Conservation (phyloP, 2,113 vertebrate species). For the Noctilio leporinus region DNA sequence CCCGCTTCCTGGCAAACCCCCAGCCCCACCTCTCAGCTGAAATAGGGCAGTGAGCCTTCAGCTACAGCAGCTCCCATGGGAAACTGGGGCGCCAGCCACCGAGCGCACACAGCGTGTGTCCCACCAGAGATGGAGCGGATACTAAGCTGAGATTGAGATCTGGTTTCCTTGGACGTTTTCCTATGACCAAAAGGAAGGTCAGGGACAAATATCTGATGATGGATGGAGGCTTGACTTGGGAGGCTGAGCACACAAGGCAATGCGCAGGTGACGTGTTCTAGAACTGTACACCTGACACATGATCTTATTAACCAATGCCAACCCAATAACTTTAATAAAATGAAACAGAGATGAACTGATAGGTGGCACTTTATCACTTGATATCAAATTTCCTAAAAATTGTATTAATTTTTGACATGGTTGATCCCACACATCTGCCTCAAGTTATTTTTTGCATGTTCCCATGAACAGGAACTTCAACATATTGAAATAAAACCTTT, state of each 20-base stretch:
- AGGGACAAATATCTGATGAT: neutral
- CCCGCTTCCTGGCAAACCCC: neutral
- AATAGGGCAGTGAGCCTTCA: rapidly evolving
- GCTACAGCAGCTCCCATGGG: rapidly evolving
- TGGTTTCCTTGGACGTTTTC: neutral
- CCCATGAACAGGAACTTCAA: neutral
- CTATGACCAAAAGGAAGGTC: neutral
- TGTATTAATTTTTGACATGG: neutral
- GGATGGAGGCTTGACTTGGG: neutral
- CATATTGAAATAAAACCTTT: neutral
- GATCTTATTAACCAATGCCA: neutral
- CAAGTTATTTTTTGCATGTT: neutral
- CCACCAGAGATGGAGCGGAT: rapidly evolving
- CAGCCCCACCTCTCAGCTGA: neutral
- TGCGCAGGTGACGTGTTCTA: neutral
- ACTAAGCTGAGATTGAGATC: rapidly evolving
- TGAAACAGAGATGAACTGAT: neutral
- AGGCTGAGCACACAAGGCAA: neutral
- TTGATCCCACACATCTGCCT: neutral
- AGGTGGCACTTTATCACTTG: neutral
- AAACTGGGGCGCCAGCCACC: rapidly evolving
- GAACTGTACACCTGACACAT: neutral
- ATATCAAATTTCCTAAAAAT: neutral
- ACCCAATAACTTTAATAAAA: neutral
- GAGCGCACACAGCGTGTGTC: rapidly evolving